A percentile compares a stretch with the other conserved stretches of the same genome.
These are phyloP conservation scores for Vireo altiloquus DNA, from an alignment of 2,113 vertebrate genomes.

Conservation along the genomic window DNA sequence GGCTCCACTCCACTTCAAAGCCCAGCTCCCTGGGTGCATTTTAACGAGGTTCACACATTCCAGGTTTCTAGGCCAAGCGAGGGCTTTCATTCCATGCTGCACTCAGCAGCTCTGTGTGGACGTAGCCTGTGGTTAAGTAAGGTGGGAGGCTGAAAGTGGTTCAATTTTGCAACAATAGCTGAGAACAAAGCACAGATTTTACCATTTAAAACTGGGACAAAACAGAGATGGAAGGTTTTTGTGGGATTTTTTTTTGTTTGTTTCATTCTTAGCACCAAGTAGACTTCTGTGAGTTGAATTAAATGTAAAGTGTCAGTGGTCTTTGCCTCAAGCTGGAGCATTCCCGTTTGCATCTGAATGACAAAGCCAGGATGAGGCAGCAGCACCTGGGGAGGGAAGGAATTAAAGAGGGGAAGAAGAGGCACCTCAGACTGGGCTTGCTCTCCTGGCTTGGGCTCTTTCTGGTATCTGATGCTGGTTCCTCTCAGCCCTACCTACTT, in stretches of 20 bases:
- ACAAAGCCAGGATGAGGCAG: neutral
- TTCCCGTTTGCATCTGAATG: neutral
- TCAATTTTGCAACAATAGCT: constrained; percentile 23
- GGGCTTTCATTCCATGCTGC: neutral
- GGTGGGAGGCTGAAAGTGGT: constrained; percentile 36
- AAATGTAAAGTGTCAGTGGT: neutral
- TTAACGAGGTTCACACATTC: neutral
- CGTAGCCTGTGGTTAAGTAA: neutral
- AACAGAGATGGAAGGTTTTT: constrained; percentile 11
- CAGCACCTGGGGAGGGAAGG: neutral
- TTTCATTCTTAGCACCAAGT: neutral
- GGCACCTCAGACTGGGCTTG: neutral
- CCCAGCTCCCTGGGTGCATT: neutral
- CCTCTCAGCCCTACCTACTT: neutral
- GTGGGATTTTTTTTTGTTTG: neutral
- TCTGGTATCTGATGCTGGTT: neutral
- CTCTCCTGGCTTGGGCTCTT: neutral
- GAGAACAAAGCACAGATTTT: constrained; percentile 37
- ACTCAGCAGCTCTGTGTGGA: neutral
- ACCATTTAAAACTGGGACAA: constrained; percentile 21
- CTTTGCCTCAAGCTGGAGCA: neutral
- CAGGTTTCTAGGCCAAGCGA: constrained; percentile 2
- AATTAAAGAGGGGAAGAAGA: neutral
- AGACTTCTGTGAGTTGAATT: neutral
- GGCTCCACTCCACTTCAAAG: neutral